Evolutionary conservation across 2,888 invertebrate genomes (phyloP).

Genomic region (Stenoptilia bipunctidactyla): DNA sequence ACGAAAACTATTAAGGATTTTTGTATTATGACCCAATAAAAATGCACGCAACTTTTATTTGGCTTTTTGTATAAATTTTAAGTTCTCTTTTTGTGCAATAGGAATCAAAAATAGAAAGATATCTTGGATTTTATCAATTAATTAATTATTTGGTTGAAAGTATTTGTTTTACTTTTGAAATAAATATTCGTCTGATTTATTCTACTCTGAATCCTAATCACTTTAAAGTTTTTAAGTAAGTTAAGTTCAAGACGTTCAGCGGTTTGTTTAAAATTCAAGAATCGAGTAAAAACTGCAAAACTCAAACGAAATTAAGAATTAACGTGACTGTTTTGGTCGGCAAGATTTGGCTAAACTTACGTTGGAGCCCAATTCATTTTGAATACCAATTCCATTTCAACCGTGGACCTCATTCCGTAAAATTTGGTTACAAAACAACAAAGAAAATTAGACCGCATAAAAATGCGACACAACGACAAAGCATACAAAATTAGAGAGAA

Average conservation of each 20-base stretch:
- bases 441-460: conserved; percentile 66
- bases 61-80: too few relatives aligned
- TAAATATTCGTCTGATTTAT: too few relatives aligned
- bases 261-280: conserved; percentile 31
- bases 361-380: conserved; percentile 48
- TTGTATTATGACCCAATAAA: conserved; percentile 23
- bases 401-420: conserved; percentile 58
- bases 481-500: conserved; percentile 60
- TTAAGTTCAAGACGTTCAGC: too few relatives aligned
- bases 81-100: too few relatives aligned
- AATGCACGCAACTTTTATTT: too few relatives aligned
- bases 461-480: conserved; percentile 59
- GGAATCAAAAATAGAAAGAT: too few relatives aligned
- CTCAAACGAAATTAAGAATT: conserved; percentile 49
- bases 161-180: too few relatives aligned
- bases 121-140: too few relatives aligned
- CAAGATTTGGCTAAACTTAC: conserved; percentile 34
- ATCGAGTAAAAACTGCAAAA: conserved; percentile 25
- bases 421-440: conserved; percentile 68
- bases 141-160: too few relatives aligned
- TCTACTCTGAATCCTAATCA: too few relatives aligned
- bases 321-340: conserved; percentile 23
- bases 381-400: conserved; percentile 64
- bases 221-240: too few relatives aligned
- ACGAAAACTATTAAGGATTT: conserved; percentile 14